Evolutionary conservation across 2,888 invertebrate species (phyloP), one percentile per base, ranked within the genome.

Genomic region (Lordiphosa fenestrarum): DNA sequence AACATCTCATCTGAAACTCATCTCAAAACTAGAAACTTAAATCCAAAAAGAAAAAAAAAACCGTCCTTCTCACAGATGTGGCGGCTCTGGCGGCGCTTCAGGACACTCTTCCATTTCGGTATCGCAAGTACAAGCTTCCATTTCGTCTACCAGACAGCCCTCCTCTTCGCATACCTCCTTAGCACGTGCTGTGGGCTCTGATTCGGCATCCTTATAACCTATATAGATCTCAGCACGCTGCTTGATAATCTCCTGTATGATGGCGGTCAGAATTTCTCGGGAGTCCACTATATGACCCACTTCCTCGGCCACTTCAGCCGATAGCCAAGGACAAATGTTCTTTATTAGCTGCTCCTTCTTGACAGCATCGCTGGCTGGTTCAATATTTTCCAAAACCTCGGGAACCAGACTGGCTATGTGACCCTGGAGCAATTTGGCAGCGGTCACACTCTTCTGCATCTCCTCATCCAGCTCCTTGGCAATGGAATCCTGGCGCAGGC

Each of bases 391-490:
- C 72, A 97, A 91, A 70, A 96, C 95, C 49, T 94, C 92, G 12
- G 97, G 97, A 84, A 97, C 91, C 84, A 97, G 91, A 89, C 95
- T 95, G 21, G 95, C 94, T 87, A 97, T 93, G 90, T 96, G 96
- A 64, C 95, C 95, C 82, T 95, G 95, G 86, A 96, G 93, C 62
- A 97, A 92, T 66, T 95, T 94, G 23, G 95, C 93, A 1, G 95
- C 95, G 1, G 95, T 95, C 37, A 95, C 94, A 62, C 95, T 94
- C 86, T 94, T 94, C 77, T 95, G 94, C 81, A 95, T 94, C 89
- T 95, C 95, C 68, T 91, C 91, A 77, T 95, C 94, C 63, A 93
- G 90, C 63, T 89, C 89, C 67, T 90, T 87, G 90, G 94, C 91
- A 91, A 92, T 91, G 87, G 91, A 91, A 86, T 95, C 94, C 86